Evolutionary conservation across 2,797 vertebrate genomes (phyloP).

Genomic region (Acrocephalus scirpaceus): DNA sequence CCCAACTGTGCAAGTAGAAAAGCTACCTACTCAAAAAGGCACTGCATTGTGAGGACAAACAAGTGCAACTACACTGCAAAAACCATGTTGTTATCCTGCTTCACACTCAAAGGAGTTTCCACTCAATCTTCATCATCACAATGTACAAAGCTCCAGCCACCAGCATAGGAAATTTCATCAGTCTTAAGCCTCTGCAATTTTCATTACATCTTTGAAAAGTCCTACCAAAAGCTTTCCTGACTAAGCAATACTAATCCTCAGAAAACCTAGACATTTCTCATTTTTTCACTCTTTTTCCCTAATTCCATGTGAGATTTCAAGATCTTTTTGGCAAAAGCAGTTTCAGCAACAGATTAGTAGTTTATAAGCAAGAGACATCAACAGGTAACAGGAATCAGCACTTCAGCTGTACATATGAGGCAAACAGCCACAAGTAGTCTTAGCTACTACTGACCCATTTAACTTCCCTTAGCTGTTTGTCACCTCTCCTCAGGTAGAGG

Average conservation of each 20-base stretch:
- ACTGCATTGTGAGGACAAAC: not conserved
- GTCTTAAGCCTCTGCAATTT: not conserved
- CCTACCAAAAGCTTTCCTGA: not conserved
- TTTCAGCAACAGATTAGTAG: not conserved
- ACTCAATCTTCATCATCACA: not conserved
- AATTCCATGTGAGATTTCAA: not conserved
- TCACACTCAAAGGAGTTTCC: not conserved
- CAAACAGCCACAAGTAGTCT: not conserved
- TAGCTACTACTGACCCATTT: not conserved
- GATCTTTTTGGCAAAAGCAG: not conserved
- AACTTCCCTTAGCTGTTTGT: not conserved
- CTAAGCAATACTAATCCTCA: not conserved
- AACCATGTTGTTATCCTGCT: not conserved
- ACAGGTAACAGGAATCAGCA: not conserved
- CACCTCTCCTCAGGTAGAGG: not conserved
- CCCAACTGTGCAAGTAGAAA: not conserved
- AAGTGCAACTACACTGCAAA: not conserved
- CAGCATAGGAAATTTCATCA: not conserved
- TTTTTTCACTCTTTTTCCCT: not conserved
- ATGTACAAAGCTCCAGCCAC: not conserved
- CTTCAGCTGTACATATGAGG: fast-evolving
- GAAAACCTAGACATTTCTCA: not conserved
- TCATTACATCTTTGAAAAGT: not conserved
- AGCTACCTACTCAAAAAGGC: not conserved
- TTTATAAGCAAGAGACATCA: not conserved